phyloP scores from a whole-genome alignment of 2,888 invertebrate species.

The Xestia ashworthii region DNA sequence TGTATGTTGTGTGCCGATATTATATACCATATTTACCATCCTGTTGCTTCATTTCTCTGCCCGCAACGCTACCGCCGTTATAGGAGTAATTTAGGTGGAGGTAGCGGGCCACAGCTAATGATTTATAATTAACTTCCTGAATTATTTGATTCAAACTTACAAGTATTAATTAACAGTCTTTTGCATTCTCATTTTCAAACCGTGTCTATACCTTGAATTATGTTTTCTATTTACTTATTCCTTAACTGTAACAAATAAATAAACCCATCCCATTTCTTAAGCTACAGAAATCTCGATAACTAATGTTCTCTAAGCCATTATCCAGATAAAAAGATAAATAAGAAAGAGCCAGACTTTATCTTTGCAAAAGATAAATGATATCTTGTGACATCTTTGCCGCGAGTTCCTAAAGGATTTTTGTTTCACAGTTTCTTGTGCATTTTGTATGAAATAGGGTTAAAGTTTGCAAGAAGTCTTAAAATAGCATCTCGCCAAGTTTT shows the following conservation, averaged over 20 bases:
- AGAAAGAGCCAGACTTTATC: constrained; percentile 34
- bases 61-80: too few species aligned
- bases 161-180: too few species aligned
- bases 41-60: too few species aligned
- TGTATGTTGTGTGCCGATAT: too few species aligned
- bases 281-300: constrained; percentile 35
- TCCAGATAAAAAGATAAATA: constrained; percentile 55
- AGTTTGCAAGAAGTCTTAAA: constrained; percentile 31
- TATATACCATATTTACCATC: too few species aligned
- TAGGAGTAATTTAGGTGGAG: too few species aligned
- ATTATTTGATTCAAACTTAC: too few species aligned
- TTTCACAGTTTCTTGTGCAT: constrained; percentile 39
- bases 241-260: constrained; percentile 17
- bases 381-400: constrained; percentile 45
- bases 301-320: constrained; percentile 40
- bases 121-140: too few species aligned
- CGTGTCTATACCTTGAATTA: neutral
- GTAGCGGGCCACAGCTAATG: too few species aligned
- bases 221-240: neutral
- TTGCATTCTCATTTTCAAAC: neutral
- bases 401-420: constrained; percentile 43
- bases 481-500: neutral
- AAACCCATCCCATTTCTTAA: neutral
- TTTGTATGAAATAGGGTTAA: constrained; percentile 34
- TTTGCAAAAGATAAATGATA: constrained; percentile 54